A percentile compares a stretch with the other conserved stretches of the same genome.
These are phyloP conservation scores for Athalia circularis DNA, from an alignment of 2,888 invertebrate genomes.

Conservation along the genomic window DNA sequence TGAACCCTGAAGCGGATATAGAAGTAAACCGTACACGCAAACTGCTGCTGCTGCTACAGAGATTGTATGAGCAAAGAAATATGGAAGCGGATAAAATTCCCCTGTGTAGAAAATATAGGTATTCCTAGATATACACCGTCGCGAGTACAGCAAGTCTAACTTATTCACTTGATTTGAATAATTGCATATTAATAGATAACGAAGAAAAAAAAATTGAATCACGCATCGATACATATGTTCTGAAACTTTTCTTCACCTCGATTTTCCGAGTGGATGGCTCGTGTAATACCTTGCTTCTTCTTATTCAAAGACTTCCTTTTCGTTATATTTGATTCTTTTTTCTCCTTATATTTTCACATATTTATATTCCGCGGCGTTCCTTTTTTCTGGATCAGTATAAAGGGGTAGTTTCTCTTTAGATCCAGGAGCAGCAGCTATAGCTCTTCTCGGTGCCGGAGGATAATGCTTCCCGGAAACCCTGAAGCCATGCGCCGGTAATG, in stretches of 20 bases:
- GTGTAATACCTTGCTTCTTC: too few relatives aligned
- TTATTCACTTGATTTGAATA: neutral
- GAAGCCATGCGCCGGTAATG: conserved; percentile 64
- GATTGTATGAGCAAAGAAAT: neutral
- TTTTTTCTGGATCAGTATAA: too few relatives aligned
- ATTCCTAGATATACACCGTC: neutral
- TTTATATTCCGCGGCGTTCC: too few relatives aligned
- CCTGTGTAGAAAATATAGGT: neutral
- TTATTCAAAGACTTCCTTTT: too few relatives aligned
- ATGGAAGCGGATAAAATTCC: neutral
- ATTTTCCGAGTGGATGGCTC: too few relatives aligned
- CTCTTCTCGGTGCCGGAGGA: neutral
- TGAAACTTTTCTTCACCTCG: too few relatives aligned
- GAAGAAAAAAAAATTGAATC: too few relatives aligned
- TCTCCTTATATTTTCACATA: too few relatives aligned
- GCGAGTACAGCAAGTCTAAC: neutral
- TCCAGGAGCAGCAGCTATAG: neutral
- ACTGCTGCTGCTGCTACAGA: neutral
- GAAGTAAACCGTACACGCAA: neutral
- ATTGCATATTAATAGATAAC: neutral
- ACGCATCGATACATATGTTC: too few relatives aligned
- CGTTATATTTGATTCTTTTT: too few relatives aligned
- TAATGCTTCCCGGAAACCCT: conserved; percentile 49
- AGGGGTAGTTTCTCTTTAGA: neutral
- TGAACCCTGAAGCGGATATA: conserved; percentile 54